Conservation (phyloP, 2,888 invertebrate genomes). For the Andrena camellia region DNA sequence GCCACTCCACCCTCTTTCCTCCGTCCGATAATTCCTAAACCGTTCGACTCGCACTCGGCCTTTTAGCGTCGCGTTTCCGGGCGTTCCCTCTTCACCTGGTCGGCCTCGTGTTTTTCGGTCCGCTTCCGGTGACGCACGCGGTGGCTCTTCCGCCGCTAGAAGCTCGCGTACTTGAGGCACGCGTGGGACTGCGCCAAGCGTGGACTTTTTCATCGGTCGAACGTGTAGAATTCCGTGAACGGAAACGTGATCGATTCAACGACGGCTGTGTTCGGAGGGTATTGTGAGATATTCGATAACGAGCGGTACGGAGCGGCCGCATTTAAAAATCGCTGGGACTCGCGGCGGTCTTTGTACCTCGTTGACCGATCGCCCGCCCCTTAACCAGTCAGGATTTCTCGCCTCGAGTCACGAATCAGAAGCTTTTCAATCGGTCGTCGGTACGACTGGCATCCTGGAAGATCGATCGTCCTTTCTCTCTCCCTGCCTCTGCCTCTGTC, state of each 20-base stretch:
- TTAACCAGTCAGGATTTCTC: slow-evolving; percentile 53
- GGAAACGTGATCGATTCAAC: background rate
- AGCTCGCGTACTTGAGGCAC: no score
- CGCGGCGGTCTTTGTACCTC: slow-evolving; percentile 25
- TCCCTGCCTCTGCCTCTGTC: slow-evolving; percentile 40
- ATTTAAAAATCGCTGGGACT: slow-evolving; percentile 50
- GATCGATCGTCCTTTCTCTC: slow-evolving; percentile 68
- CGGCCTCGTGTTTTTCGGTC: slow-evolving; percentile 4
- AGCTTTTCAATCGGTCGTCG: slow-evolving; percentile 73
- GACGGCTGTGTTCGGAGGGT: background rate
- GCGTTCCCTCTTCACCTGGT: background rate
- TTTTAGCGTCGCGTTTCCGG: no score
- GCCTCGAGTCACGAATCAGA: slow-evolving; percentile 70
- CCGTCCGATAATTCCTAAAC: slow-evolving; percentile 19
- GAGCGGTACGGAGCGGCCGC: slow-evolving; percentile 15
- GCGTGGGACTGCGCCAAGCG: no score
- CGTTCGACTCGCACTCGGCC: background rate
- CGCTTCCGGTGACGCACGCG: background rate
- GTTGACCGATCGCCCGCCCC: slow-evolving; percentile 43
- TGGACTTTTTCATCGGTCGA: no score
- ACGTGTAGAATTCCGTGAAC: no score
- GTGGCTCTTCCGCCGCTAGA: no score
- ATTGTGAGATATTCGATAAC: slow-evolving; percentile 39
- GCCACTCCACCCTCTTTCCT: background rate
- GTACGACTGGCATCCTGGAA: slow-evolving; percentile 70